Evolutionary conservation across 2,888 invertebrate genomes (phyloP), one percentile per base, ranked within the genome.

Genomic region (Drosophila aldrichi): DNA sequence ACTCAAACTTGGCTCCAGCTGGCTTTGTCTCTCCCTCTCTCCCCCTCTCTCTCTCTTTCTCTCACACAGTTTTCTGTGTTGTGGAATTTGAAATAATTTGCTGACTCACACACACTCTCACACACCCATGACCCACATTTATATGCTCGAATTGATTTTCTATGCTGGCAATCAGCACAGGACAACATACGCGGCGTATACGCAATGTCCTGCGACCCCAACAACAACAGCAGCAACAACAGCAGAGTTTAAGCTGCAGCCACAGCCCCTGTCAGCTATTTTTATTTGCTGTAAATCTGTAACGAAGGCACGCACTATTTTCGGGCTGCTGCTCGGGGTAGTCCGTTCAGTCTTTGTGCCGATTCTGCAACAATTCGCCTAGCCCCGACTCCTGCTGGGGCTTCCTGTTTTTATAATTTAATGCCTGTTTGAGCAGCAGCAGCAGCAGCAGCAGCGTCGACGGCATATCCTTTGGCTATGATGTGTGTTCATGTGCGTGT

Each of bases 271-370:
- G 43, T 49, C 61, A 54, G 67, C 60, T 68, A 68, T 74, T 80
- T 78, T 64, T 75, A 82, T 79, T 78, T 80, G 82, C 63, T 82
- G 82, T 72, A 85, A 83, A 83, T 85, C 80, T 85, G 75, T 84
- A 87, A 84, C 82, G 82, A 81, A 81, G 85, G 81, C 88, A 86
- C 82, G 82, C 88, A 88, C 85, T 81, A 84, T 81, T 83, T 78
- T 68, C 70, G 67, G 75, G 51, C 67, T 48, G 22, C 49, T 57
- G 63, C 29, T 43, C 49, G 34, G 43, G 38, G 55, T 41, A 49
- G 55, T 12, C 58, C 29, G 18, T 25, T 36, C 25, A 55, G 63
- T 71, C 74, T 77, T 85, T 85, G 73, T 86, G 85, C 85, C 82
- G 77, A 81, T 71, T 79, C 70, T 70, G 85, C 85, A 81, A 69